Evolutionary conservation across 2,113 vertebrate genomes (phyloP).

Genomic region (Chlorodrepanis virens): DNA sequence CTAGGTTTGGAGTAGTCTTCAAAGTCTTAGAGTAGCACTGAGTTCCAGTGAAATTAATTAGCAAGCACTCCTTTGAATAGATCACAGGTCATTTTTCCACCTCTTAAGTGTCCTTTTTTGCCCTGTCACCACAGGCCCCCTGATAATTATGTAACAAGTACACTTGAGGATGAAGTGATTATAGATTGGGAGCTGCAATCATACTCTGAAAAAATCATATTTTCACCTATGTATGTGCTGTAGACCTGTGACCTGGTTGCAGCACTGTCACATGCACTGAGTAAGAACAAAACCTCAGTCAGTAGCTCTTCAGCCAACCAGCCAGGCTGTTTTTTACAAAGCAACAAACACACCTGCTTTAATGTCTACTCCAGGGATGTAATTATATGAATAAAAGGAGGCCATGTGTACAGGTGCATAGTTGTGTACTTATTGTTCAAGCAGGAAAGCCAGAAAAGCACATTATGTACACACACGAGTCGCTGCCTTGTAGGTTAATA

Average conservation of each 20-base stretch:
- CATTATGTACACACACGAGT: neutral
- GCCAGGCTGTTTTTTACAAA: neutral
- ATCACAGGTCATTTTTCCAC: slow-evolving; percentile 6
- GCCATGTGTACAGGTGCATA: neutral
- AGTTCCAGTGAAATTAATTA: slow-evolving; percentile 26
- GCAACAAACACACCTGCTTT: neutral
- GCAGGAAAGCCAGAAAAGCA: slow-evolving; percentile 39
- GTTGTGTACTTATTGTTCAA: neutral
- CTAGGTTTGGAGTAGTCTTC: neutral
- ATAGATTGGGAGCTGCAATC: slow-evolving; percentile 34
- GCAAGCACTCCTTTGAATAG: neutral
- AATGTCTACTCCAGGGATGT: neutral
- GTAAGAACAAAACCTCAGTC: neutral
- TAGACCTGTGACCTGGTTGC: slow-evolving; percentile 1
- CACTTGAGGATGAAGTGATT: slow-evolving; percentile 50
- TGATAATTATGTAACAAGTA: slow-evolving; percentile 59
- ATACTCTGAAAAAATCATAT: slow-evolving; percentile 22
- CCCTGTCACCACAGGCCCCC: neutral
- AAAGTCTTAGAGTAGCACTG: neutral
- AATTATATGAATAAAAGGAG: slow-evolving; percentile 3
- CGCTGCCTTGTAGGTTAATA: slow-evolving; percentile 23
- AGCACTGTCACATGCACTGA: neutral
- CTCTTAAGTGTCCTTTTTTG: slow-evolving; percentile 34
- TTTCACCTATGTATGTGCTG: slow-evolving; percentile 34
- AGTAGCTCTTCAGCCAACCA: neutral